These are phyloP conservation scores for Apis laboriosa DNA, from an alignment of 1,140 invertebrate species.

Conservation along the genomic window DNA sequence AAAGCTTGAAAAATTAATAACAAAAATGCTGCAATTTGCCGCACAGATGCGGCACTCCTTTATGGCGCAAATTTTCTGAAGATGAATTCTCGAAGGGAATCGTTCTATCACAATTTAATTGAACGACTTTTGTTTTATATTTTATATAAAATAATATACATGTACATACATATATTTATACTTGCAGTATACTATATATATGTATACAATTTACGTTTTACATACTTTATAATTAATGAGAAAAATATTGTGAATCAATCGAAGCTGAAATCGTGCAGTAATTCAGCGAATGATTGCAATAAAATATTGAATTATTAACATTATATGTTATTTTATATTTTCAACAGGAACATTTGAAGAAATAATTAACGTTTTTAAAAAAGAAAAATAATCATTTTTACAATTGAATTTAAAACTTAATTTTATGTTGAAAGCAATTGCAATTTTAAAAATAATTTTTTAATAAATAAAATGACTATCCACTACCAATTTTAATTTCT, in stretches of 20 bases:
- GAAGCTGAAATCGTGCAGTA: no score
- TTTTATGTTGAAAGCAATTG: no score
- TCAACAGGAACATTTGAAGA: neutral
- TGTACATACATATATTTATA: neutral
- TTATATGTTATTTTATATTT: neutral
- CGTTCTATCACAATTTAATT: neutral
- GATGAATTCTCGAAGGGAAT: neutral
- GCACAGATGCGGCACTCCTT: slow-evolving; percentile 11
- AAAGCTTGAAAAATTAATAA: slow-evolving; percentile 44
- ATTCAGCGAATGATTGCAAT: no score
- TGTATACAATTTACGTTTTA: no score
- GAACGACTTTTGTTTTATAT: neutral
- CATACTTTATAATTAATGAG: no score
- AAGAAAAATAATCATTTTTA: neutral
- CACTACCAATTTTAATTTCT: no score
- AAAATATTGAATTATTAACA: no score
- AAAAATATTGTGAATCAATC: no score
- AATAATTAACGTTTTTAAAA: neutral
- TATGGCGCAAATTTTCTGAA: neutral
- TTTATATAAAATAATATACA: neutral
- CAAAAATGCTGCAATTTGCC: slow-evolving; percentile 43
- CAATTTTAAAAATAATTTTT: no score
- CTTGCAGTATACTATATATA: no score
- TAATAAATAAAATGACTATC: no score
- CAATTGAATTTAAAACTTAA: neutral